Evolutionary conservation across 2,797 vertebrate species (phyloP), one percentile per base, ranked within the genome.

Genomic region (Fistularia tabacaria): DNA sequence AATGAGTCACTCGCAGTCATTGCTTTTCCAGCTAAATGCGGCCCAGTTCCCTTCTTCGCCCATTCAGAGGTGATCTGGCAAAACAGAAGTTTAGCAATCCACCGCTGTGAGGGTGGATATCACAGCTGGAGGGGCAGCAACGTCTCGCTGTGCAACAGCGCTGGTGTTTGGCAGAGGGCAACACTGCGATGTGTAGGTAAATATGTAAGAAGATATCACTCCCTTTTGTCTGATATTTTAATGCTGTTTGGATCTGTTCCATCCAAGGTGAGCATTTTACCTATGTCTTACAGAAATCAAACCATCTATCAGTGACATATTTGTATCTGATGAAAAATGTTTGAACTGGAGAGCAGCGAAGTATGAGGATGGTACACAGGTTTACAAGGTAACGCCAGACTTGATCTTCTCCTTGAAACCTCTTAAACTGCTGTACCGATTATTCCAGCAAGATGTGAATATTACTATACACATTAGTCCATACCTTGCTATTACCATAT

Each of bases 91-190:
- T 61, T 84, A 14, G 88, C 85, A 49, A 76, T 91, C 39, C 91
- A 95, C 74, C 76, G 61, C 53, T 96, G 94, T 69, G 60, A 72
- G 59, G 75, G 83, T 8, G 92, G 93, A 14, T 92, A 89, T 78
- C 89, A 88, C 75, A 90, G 87, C 64, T 81, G 70, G 65, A 85
- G 86, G 61, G 91, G 89, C 25, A 87, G 49, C 62, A 87, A 89
- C 46, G 53, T 84, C 47, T 93, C 94, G 52, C 63, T 86, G 60
- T 95, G 94, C 64, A 83, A 74, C 38, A 37, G 49, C 52, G 78
- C 77, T 46, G 90, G 91, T 41, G 63, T 51, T 7, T 97, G 94
- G 94, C 84, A 68, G 46, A 42, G 47, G 12, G 87, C 90, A 10
- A 85, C 89, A 0, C 71, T 92, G 12, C 70, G 11, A 52, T 92